Conservation (phyloP, 2,797 vertebrate genomes). For the Sebastes elongatus region DNA sequence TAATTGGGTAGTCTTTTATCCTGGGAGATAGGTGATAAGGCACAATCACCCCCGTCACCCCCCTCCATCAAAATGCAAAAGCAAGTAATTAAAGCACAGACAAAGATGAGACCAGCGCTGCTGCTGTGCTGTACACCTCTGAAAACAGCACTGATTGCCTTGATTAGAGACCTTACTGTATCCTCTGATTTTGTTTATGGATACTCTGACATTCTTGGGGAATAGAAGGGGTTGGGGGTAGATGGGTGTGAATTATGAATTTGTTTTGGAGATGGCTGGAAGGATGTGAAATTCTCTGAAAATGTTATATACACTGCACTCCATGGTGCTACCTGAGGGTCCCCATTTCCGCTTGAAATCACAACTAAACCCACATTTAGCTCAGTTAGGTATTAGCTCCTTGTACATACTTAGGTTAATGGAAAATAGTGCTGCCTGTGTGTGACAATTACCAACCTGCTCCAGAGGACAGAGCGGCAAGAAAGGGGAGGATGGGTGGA, state of each 20-base stretch:
- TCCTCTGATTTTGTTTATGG: constrained; percentile 92
- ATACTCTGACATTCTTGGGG: constrained; percentile 82
- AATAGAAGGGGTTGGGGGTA: constrained; percentile 38
- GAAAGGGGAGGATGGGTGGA: constrained; percentile 50
- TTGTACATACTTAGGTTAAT: constrained; percentile 66
- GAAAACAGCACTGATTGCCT: constrained; percentile 99
- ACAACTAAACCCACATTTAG: constrained; percentile 51
- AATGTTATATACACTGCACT: background rate
- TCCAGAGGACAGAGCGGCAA: constrained; percentile 37
- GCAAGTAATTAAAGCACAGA: constrained; percentile 99
- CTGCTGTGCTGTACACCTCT: constrained; percentile 92
- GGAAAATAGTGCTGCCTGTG: constrained; percentile 58
- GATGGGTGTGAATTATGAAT: constrained; percentile 25
- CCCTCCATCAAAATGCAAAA: constrained; percentile 96
- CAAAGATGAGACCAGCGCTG: constrained; percentile 94
- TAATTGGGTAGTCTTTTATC: constrained; percentile 99
- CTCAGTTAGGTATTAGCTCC: constrained; percentile 64
- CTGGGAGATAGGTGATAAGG: constrained; percentile 96
- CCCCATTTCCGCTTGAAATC: constrained; percentile 37
- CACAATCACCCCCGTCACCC: constrained; percentile 96
- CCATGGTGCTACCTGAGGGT: background rate
- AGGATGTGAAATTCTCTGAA: constrained; percentile 12
- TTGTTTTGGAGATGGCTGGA: constrained; percentile 22
- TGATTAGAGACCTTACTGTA: constrained; percentile 96
- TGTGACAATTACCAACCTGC: constrained; percentile 68